Conservation (phyloP, 2,888 invertebrate genomes). For the Leptopterna dolabrata region DNA sequence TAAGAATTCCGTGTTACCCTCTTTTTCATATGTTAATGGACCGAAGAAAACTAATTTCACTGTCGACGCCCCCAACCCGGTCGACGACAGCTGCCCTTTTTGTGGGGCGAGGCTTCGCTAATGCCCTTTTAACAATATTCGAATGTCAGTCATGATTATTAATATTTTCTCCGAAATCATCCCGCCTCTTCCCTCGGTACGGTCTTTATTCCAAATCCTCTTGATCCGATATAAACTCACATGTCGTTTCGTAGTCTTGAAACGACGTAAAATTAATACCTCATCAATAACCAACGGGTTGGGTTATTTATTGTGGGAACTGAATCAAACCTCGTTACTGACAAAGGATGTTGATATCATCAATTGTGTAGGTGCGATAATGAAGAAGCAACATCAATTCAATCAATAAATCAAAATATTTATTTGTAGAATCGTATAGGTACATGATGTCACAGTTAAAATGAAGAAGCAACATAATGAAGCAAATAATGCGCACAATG, state of each 20-base stretch:
- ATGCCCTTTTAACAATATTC: slow-evolving; percentile 7
- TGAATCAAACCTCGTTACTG: background rate
- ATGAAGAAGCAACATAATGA: too few relatives aligned
- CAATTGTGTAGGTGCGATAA: background rate
- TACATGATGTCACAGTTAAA: too few relatives aligned
- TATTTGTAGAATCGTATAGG: too few relatives aligned
- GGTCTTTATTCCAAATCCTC: background rate
- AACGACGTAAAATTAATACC: background rate
- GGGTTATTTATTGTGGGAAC: background rate
- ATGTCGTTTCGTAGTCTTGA: background rate
- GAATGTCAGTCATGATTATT: background rate
- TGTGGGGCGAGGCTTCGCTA: background rate
- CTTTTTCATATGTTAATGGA: slow-evolving; percentile 3
- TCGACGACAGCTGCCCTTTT: background rate
- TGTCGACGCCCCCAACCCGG: background rate
- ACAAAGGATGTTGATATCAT: background rate
- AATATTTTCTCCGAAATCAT: background rate
- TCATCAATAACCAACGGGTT: background rate
- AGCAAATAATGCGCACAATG: too few relatives aligned
- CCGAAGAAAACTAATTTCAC: background rate
- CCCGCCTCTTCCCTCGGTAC: background rate
- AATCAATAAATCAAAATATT: background rate
- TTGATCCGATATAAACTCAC: background rate
- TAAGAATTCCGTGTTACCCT: background rate
- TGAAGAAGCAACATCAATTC: background rate